Conservation (phyloP, 2,797 vertebrate species). For the Ctenosaura bakeri region DNA sequence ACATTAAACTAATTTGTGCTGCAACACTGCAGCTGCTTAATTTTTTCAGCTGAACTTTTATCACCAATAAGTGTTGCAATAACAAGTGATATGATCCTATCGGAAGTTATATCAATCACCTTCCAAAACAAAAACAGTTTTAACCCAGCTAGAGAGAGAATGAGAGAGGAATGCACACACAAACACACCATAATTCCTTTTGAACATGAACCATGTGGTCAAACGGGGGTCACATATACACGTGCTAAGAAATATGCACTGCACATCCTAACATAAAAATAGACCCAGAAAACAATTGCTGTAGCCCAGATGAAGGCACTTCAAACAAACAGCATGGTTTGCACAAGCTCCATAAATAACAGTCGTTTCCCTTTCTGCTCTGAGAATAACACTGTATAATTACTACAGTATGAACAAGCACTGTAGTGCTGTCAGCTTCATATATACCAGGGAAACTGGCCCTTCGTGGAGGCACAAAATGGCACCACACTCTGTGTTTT, state of each 20-base stretch:
- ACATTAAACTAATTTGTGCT: constrained; percentile 90
- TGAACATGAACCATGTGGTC: constrained; percentile 44
- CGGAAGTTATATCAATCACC: constrained; percentile 80
- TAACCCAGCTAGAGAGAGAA: constrained; percentile 41
- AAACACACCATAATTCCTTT: neutral
- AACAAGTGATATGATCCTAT: constrained; percentile 82
- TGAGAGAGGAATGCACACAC: neutral
- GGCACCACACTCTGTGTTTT: neutral
- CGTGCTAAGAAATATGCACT: neutral
- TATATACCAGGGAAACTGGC: neutral
- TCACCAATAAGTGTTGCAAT: constrained; percentile 86
- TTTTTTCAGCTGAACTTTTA: constrained; percentile 85
- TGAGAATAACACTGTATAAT: constrained; percentile 18
- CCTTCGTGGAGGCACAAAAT: neutral
- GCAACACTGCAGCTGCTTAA: constrained; percentile 89
- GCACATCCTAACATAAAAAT: constrained; percentile 50
- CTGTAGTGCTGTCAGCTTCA: neutral
- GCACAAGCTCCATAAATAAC: neutral
- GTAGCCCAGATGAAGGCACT: constrained; percentile 68
- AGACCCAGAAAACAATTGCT: constrained; percentile 51
- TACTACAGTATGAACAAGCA: neutral
- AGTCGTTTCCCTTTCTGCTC: neutral
- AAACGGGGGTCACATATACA: neutral
- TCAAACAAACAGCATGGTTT: constrained; percentile 28
- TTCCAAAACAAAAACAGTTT: constrained; percentile 76